phyloP scores from a whole-genome alignment of 2,888 invertebrate species.

The Erannis defoliaria region DNA sequence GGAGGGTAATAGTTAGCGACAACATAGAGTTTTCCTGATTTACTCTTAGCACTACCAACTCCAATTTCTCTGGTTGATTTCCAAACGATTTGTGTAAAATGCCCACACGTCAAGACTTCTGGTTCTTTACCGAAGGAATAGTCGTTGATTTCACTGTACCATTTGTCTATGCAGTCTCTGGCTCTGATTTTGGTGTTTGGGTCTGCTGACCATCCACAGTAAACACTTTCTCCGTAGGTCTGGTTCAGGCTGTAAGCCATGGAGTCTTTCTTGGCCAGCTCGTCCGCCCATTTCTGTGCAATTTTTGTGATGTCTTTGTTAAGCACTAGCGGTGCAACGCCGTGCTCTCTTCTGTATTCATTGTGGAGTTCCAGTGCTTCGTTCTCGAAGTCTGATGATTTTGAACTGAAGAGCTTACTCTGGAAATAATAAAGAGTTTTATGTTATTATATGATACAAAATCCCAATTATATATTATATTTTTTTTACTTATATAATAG shows the following conservation, averaged over 20 bases:
- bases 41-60: conserved; percentile 91
- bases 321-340: conserved; percentile 79
- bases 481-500: no score
- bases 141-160: conserved; percentile 92
- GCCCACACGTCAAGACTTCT: conserved; percentile 87
- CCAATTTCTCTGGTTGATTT: conserved; percentile 91
- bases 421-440: conserved; percentile 56
- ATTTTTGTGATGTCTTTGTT: conserved; percentile 88
- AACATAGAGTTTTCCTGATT: conserved; percentile 92
- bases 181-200: conserved; percentile 89
- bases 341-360: conserved; percentile 77
- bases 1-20: conserved; percentile 95
- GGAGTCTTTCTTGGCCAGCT: conserved; percentile 87
- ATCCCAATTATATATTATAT: no score
- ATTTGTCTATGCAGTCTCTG: conserved; percentile 90
- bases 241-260: conserved; percentile 89
- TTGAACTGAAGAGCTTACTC: conserved; percentile 77
- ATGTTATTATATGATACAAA: no score
- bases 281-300: conserved; percentile 91
- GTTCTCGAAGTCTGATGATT: conserved; percentile 73
- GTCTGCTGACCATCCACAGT: conserved; percentile 89
- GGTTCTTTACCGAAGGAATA: conserved; percentile 90
- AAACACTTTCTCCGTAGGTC: conserved; percentile 90
- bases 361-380: conserved; percentile 79
- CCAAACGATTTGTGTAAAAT: conserved; percentile 94